Base-by-base conservation (phyloP, 2,113 vertebrate species). In the Dromaius novaehollandiae region DNA sequence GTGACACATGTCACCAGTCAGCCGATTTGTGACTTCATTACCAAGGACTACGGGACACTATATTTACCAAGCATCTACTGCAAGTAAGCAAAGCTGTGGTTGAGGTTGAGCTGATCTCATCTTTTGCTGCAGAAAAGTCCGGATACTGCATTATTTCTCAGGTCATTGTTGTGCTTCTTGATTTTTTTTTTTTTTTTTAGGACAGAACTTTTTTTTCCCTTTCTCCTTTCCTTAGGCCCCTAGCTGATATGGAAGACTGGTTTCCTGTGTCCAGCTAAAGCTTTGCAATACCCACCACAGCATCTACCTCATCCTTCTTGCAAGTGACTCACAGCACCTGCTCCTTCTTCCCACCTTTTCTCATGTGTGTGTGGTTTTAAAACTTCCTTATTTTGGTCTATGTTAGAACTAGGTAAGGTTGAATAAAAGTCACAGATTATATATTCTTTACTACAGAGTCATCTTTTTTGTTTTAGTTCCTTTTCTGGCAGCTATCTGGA, bases 381-480 rank as follows among this genome's bases (percentile, higher is more conserved):
- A 7, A 19, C 1, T 32, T 1, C 2, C 0, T 3, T 87, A 11
- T 26, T 44, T 74, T 77, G 11, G 13, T 71, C 34, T 87, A 5
- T 21, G 5, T 42, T 44, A 56, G 18, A 46, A 61, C 53, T 22
- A 60, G 6, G 16, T 15, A 20, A 68, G 11, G 50, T 11, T 58
- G 24, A 76, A 79, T 60, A 69, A 88, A 75, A 84, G 9, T 4
- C 34, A 44, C 5, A 65, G 8, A 36, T 61, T 75, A 75, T 30
- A 20, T 21, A 58, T 66, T 66, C 22, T 32, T 70, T 81, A 56
- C 38, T 78, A 32, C 12, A 84, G 16, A 87, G 63, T 50, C 11
- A 40, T 10, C 0, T 68, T 44, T 70, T 58, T 17, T 7, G 42
- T 70, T 89, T 64, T 34, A 50, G 20, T 78, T 87, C 17, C 4